Percentiles rank a stretch among this genome's conserved stretches.
These are phyloP conservation scores for Hermodice carunculata DNA, from an alignment of 2,888 invertebrate genomes.

Conservation along the genomic window DNA sequence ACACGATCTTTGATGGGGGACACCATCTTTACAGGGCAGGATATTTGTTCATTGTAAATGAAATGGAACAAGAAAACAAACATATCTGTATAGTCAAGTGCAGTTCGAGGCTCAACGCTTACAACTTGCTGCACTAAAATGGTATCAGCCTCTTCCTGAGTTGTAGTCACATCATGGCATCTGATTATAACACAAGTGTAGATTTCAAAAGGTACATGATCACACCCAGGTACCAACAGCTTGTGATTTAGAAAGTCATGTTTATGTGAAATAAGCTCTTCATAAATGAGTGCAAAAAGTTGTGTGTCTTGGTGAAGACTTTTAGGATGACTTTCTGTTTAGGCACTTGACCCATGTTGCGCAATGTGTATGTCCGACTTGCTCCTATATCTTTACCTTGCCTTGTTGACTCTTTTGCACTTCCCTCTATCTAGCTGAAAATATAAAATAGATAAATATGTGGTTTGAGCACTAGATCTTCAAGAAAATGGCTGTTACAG, in stretches of 20 bases:
- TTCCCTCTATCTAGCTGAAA: neutral
- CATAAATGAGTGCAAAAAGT: neutral
- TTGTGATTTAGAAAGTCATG: neutral
- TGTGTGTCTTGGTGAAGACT: constrained; percentile 3
- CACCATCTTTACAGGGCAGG: neutral
- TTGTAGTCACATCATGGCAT: neutral
- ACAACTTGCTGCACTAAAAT: neutral
- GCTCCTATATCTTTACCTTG: neutral
- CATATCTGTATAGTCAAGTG: neutral
- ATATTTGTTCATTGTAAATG: neutral
- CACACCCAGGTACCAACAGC: neutral
- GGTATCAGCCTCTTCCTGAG: neutral
- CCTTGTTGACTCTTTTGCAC: neutral
- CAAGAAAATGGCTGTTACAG: too few species aligned
- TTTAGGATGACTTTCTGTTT: neutral
- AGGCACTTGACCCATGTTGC: neutral
- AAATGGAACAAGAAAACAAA: constrained; percentile 3
- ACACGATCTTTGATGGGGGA: neutral
- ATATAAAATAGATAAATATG: too few species aligned
- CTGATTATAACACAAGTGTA: neutral
- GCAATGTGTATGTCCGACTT: neutral
- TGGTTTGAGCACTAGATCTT: too few species aligned
- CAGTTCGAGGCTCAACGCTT: neutral
- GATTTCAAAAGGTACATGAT: neutral
- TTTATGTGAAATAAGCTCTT: neutral